Evolutionary conservation across 2,113 vertebrate species (phyloP).

Genomic region (Ammodytes dubius): DNA sequence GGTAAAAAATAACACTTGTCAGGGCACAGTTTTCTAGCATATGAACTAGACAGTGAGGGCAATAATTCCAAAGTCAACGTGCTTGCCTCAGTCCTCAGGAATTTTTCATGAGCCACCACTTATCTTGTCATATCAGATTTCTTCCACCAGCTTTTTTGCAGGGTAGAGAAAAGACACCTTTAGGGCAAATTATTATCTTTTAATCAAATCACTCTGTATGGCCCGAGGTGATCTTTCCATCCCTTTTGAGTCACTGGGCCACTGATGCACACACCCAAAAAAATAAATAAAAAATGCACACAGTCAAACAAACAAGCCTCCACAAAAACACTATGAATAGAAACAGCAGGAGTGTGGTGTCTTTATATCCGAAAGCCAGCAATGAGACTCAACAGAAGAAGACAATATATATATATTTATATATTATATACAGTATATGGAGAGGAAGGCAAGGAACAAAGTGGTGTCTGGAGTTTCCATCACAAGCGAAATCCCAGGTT

Average conservation of each 20-base stretch:
- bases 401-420: conserved; percentile 31
- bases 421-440: too few relatives aligned
- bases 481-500: conserved; percentile 76
- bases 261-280: conserved; percentile 37
- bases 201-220: conserved; percentile 80
- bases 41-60: conserved; percentile 63
- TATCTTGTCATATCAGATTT: conserved; percentile 86
- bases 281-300: background rate
- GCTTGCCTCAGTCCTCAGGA: conserved; percentile 79
- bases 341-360: conserved; percentile 24
- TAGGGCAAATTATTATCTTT: conserved; percentile 83
- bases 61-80: conserved; percentile 80
- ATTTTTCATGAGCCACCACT: conserved; percentile 87
- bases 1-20: conserved; percentile 78
- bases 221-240: conserved; percentile 71
- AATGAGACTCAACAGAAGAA: conserved; percentile 62
- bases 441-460: conserved; percentile 64
- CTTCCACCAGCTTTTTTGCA: conserved; percentile 75
- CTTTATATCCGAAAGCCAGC: conserved; percentile 57
- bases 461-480: conserved; percentile 79
- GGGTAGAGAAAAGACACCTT: conserved; percentile 81
- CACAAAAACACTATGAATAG: conserved; percentile 1
- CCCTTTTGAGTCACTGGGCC: conserved; percentile 62
- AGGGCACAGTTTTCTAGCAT: conserved; percentile 64
- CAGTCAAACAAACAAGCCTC: conserved; percentile 32